A percentile compares a stretch with the other conserved stretches of the same genome.
Conservation (phyloP, 1,140 invertebrate genomes). For the Papilio machaon region DNA sequence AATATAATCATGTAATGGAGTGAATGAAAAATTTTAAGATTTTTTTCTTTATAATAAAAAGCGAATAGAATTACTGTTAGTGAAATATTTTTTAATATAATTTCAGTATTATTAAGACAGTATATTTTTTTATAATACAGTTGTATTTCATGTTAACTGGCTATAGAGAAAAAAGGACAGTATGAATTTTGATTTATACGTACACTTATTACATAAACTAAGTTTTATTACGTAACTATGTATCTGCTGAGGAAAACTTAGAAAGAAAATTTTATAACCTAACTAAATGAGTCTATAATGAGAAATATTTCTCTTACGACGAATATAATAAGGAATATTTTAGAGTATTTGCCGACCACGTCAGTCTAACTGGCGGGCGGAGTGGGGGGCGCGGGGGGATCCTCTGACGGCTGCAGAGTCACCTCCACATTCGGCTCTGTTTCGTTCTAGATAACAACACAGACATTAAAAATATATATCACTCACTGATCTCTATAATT, state of each 20-base stretch:
- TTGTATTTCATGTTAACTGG: too few relatives aligned
- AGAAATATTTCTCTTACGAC: neutral
- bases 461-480: neutral
- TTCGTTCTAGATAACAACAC: slow-evolving; percentile 1
- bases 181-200: too few relatives aligned
- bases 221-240: neutral
- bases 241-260: neutral
- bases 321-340: neutral
- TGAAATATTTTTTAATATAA: too few relatives aligned
- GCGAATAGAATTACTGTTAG: too few relatives aligned
- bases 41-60: too few relatives aligned
- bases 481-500: too few relatives aligned
- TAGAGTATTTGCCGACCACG: neutral
- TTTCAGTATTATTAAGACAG: too few relatives aligned
- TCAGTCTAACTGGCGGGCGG: slow-evolving; percentile 24
- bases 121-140: too few relatives aligned
- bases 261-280: slow-evolving; percentile 7
- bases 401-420: slow-evolving; percentile 12
- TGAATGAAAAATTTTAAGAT: too few relatives aligned
- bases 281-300: neutral
- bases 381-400: neutral
- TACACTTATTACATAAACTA: neutral
- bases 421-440: slow-evolving; percentile 2
- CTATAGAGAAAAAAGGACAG: too few relatives aligned
- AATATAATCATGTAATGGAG: too few relatives aligned